A percentile compares a stretch with the other conserved stretches of the same genome.
Conservation (phyloP, 2,113 vertebrate genomes). For the Picathartes gymnocephalus region DNA sequence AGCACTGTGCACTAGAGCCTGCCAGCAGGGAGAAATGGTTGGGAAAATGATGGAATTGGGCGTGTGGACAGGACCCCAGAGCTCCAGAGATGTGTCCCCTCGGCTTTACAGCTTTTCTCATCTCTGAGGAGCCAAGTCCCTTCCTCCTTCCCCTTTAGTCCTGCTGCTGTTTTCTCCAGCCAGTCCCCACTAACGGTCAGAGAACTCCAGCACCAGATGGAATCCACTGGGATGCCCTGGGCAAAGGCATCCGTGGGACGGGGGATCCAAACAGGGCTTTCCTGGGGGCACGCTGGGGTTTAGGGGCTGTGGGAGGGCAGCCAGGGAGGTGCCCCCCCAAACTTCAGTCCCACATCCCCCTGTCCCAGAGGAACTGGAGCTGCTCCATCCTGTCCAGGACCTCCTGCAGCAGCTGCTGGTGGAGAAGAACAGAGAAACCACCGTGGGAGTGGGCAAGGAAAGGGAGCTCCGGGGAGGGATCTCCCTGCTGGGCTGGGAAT, state of each 20-base stretch:
- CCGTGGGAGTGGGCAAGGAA: background rate
- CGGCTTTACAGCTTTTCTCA: background rate
- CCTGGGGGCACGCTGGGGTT: background rate
- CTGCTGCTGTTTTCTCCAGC: background rate
- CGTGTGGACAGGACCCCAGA: background rate
- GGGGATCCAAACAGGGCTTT: background rate
- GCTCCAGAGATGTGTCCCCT: background rate
- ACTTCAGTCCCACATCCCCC: background rate
- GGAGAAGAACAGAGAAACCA: background rate
- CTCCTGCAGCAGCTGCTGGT: background rate
- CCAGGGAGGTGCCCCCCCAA: background rate
- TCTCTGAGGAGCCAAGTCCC: background rate
- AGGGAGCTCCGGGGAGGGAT: background rate
- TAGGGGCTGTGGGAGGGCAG: background rate
- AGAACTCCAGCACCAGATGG: background rate
- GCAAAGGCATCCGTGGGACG: background rate
- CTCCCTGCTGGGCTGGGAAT: background rate
- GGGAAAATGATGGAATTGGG: background rate
- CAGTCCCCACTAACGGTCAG: background rate
- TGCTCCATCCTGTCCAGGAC: background rate
- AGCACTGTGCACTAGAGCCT: background rate
- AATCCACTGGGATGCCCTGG: background rate
- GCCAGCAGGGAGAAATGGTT: background rate
- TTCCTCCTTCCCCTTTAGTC: background rate
- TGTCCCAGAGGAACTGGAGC: background rate